phyloP scores from a whole-genome alignment of 1,140 invertebrate genomes.

The Globodera ellingtonae region DNA sequence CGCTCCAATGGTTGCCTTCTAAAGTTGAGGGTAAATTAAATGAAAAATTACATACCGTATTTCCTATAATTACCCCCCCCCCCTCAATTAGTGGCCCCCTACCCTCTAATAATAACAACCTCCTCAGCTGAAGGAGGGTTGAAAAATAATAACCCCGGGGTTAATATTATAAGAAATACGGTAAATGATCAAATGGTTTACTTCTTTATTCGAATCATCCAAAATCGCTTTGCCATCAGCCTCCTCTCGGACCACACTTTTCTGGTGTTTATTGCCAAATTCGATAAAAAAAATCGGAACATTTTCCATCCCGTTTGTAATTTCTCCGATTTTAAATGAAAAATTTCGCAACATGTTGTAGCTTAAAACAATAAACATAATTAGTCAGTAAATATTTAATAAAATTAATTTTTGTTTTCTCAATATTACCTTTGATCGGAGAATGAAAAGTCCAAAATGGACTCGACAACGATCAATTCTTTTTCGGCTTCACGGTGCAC shows the following conservation, averaged over 20 bases:
- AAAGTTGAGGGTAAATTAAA: neutral
- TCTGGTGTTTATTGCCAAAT: neutral
- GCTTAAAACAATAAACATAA: neutral
- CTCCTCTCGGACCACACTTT: no score
- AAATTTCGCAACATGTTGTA: neutral
- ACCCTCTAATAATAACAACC: no score
- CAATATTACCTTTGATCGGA: neutral
- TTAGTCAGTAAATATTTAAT: neutral
- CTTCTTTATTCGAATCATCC: neutral
- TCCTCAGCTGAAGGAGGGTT: no score
- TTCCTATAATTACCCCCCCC: no score
- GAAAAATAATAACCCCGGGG: no score
- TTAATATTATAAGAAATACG: no score
- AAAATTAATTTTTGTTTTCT: neutral
- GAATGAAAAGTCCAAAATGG: neutral
- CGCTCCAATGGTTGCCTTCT: neutral
- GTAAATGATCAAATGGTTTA: neutral
- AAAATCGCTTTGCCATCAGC: neutral
- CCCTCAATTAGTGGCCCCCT: no score
- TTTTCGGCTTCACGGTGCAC: neutral
- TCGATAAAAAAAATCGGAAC: neutral
- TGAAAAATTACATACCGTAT: no score
- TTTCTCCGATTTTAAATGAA: neutral
- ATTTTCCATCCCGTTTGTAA: neutral
- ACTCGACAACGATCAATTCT: neutral